phyloP scores from a whole-genome alignment of 2,888 invertebrate species.

The Clivina fossor region DNA sequence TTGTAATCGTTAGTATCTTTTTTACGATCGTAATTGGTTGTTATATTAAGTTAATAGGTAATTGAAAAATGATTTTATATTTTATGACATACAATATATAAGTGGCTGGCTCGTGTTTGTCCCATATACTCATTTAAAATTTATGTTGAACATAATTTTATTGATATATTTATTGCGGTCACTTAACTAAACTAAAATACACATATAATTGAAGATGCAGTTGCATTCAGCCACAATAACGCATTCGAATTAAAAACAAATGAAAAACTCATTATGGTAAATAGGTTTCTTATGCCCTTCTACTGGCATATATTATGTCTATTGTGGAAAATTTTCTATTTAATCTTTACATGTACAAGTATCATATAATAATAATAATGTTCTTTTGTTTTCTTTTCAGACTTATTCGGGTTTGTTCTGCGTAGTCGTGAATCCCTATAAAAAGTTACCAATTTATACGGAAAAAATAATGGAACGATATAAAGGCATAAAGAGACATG shows the following conservation, averaged over 20 bases:
- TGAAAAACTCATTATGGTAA: background rate
- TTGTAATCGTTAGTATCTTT: too few species aligned
- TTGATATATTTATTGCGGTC: background rate
- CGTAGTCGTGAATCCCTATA: conserved; percentile 99
- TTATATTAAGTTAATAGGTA: too few species aligned
- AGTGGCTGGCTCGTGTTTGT: too few species aligned
- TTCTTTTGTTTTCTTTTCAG: conserved; percentile 62
- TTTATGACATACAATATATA: too few species aligned
- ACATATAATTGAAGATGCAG: background rate
- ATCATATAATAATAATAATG: background rate
- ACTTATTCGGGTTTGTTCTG: conserved; percentile 99
- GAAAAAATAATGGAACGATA: conserved; percentile 99
- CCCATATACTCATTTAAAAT: too few species aligned
- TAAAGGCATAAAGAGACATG: conserved; percentile 98
- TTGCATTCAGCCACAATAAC: background rate
- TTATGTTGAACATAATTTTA: too few species aligned
- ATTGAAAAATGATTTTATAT: too few species aligned
- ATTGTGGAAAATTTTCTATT: background rate
- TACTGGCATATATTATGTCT: background rate
- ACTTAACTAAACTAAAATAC: background rate
- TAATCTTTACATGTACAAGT: background rate
- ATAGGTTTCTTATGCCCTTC: background rate
- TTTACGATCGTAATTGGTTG: too few species aligned
- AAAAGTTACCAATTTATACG: conserved; percentile 97
- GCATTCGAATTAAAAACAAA: background rate